Conservation (phyloP, 2,888 invertebrate species). For the Sminthurides aquaticus region DNA sequence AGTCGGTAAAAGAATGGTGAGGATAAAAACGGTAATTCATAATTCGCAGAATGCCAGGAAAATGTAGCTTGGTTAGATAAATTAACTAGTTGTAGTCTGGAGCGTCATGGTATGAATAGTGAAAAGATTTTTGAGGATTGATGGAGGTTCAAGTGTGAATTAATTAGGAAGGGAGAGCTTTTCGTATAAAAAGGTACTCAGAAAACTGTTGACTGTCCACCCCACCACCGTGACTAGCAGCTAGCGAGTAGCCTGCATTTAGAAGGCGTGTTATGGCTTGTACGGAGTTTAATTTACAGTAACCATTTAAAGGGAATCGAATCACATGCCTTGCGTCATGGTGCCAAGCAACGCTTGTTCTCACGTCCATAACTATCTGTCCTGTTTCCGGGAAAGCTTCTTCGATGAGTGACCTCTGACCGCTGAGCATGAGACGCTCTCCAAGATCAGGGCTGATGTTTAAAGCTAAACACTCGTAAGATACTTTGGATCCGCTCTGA, state of each 20-base stretch:
- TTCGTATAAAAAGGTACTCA: slow-evolving; percentile 72
- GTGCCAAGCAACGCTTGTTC: slow-evolving; percentile 68
- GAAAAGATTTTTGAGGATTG: neutral
- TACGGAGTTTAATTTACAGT: slow-evolving; percentile 81
- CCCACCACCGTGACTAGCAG: slow-evolving; percentile 76
- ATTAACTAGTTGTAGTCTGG: too few species aligned
- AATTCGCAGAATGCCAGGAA: too few species aligned
- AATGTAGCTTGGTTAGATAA: too few species aligned
- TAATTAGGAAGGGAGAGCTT: slow-evolving; percentile 44
- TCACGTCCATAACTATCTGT: slow-evolving; percentile 69
- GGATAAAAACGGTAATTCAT: too few species aligned
- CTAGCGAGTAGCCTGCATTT: slow-evolving; percentile 68
- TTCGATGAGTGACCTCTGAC: slow-evolving; percentile 66
- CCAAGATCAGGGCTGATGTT: slow-evolving; percentile 74
- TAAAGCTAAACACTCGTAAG: slow-evolving; percentile 70
- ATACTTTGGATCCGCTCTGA: slow-evolving; percentile 37
- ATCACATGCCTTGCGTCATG: slow-evolving; percentile 74
- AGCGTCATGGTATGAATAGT: too few species aligned
- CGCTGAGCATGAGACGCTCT: slow-evolving; percentile 72
- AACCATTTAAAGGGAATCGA: slow-evolving; percentile 77
- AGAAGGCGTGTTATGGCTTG: slow-evolving; percentile 75
- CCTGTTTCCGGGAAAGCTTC: slow-evolving; percentile 57
- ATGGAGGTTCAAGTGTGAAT: too few species aligned
- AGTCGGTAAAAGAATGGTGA: too few species aligned
- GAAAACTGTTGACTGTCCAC: slow-evolving; percentile 85